A percentile compares a stretch with the other conserved stretches of the same genome.
Evolutionary conservation across 2,888 invertebrate species (phyloP).

Genomic region (Parasteatoda lunata): DNA sequence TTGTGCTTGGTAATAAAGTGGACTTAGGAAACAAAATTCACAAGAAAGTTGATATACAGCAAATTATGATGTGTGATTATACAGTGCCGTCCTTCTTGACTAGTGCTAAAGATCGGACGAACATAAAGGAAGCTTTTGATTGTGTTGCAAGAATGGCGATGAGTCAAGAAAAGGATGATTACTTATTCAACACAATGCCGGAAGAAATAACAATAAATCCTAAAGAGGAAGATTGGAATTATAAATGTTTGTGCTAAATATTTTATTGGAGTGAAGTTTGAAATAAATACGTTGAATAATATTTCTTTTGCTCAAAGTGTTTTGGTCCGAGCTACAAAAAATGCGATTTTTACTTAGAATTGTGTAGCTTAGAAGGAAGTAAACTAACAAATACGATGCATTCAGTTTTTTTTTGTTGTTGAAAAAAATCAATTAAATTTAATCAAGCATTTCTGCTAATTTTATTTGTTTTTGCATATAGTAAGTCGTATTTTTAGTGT

Average conservation of each 20-base stretch:
- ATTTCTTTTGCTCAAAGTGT: no score
- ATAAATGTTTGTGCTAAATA: constrained; percentile 22
- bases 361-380: background rate
- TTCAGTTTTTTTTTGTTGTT: no score
- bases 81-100: constrained; percentile 41
- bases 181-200: constrained; percentile 25
- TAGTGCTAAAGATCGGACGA: constrained; percentile 47
- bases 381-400: no score
- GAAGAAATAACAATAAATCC: constrained; percentile 12
- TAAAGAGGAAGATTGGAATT: background rate
- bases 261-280: background rate
- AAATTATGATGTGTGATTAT: constrained; percentile 35
- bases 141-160: constrained; percentile 45
- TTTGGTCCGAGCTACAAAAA: background rate
- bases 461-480: no score
- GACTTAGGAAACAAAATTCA: constrained; percentile 25
- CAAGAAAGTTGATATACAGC: constrained; percentile 19
- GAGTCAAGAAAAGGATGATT: constrained; percentile 34
- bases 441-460: no score
- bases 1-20: constrained; percentile 50
- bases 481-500: no score
- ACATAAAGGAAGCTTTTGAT: constrained; percentile 39
- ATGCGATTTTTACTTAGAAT: background rate
- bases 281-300: no score
- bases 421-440: no score